Evolutionary conservation across 1,140 invertebrate species (phyloP), one percentile per base, ranked within the genome.

Genomic region (Globodera ellingtonae): DNA sequence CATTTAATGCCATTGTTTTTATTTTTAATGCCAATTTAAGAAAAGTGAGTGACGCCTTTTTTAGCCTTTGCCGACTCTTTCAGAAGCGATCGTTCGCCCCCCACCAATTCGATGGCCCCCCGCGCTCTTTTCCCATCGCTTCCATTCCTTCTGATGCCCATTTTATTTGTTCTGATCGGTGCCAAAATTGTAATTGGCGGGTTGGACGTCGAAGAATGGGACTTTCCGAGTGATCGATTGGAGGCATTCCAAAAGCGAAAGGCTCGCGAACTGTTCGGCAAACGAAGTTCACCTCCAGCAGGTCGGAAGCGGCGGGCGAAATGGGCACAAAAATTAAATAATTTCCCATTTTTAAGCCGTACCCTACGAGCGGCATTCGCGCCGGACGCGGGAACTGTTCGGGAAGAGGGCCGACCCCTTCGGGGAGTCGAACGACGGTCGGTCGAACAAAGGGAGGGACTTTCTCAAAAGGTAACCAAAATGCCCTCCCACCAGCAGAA

Each of bases 351-450:
- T 46, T 69, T 44, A 21, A 13, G 47, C 18, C 10, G 24, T 8
- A 18, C n/a, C n/a, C 35, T 70, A 62, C 3, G 79, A 56, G 44
- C 62, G 70, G 56, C 79, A 73, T 15, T 50, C 50, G 46, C 62
- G 79, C 35, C 44, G 79, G 15, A 80, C 48, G 13, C 56, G 79
- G 52, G 79, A 80, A 75, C 56, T 80, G 50, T 80, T 80, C 70
- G 79, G 79, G 24, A 80, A 80, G 44, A 59, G 79, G 44, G 62
- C 79, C 35, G 67, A 70, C 4, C 67, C 67, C 35, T 76, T 66
- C 24, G 35, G 10, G 24, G 59, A 76, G 56, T 50, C 67, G 0
- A 8, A 8, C 66, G 66, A 67, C 35, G 66, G 66, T 67, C 8
- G 18, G 50, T 52, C 50, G 50, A 52, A 52, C 24, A 35, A 35